Conservation (phyloP, 2,797 vertebrate genomes). For the Pelochelys cantorii region DNA sequence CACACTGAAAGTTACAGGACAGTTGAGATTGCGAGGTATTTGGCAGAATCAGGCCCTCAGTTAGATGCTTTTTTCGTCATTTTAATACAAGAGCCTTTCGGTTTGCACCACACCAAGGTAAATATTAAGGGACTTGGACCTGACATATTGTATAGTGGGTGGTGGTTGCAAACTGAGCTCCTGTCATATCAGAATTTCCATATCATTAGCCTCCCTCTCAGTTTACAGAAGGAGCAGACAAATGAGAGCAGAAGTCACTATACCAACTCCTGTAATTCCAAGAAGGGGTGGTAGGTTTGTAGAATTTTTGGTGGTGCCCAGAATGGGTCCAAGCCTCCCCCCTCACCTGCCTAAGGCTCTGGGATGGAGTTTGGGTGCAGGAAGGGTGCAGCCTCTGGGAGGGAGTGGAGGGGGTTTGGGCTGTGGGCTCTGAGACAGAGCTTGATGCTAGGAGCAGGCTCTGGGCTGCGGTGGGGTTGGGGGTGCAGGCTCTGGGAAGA, state of each 20-base stretch:
- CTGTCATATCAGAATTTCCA: slow-evolving; percentile 13
- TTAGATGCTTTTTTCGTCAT: too few species aligned
- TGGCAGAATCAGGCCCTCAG: neutral
- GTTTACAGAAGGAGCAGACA: slow-evolving; percentile 21
- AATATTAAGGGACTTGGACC: neutral
- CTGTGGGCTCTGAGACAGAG: too few species aligned
- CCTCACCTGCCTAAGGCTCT: too few species aligned
- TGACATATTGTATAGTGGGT: neutral
- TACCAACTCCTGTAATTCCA: neutral
- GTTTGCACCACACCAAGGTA: neutral
- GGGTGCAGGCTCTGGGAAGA: too few species aligned
- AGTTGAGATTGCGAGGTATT: rapidly evolving
- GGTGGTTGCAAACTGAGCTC: neutral
- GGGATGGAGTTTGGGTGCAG: too few species aligned
- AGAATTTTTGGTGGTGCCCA: too few species aligned
- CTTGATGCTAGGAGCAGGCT: too few species aligned
- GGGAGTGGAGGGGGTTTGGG: too few species aligned
- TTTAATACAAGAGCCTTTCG: neutral
- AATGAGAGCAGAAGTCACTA: neutral
- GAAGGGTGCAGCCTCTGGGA: too few species aligned
- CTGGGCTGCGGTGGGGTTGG: too few species aligned
- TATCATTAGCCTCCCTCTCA: neutral
- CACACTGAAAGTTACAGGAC: neutral
- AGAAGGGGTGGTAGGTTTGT: neutral
- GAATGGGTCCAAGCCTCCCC: too few species aligned